Evolutionary conservation across 2,113 vertebrate species (phyloP).

Genomic region (Psophia crepitans): DNA sequence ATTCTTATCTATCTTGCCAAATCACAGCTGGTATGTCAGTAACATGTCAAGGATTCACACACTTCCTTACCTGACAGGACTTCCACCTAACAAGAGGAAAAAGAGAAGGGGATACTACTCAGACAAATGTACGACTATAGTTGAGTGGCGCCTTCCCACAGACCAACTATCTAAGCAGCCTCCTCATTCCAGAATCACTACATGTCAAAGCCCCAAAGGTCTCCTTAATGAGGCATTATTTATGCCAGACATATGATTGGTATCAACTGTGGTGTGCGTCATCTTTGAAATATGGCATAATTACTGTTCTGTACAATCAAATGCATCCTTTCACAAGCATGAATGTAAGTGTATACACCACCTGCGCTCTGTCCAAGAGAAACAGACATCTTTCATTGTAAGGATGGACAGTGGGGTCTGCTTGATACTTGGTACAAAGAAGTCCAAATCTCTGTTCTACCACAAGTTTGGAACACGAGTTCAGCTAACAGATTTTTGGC

Average conservation of each 20-base stretch:
- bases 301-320: neutral
- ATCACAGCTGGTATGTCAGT: neutral
- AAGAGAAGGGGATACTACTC: neutral
- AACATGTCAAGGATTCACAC: neutral
- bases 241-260: neutral
- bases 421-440: neutral
- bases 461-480: neutral
- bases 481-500: neutral
- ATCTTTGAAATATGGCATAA: neutral
- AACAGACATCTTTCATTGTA: neutral
- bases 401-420: neutral
- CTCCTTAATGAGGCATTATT: neutral
- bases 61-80: neutral
- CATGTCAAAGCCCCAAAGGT: neutral
- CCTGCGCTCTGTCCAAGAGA: neutral
- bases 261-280: neutral
- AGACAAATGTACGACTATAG: neutral
- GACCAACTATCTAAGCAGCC: neutral
- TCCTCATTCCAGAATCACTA: neutral
- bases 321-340: neutral
- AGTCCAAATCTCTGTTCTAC: neutral
- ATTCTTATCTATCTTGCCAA: neutral
- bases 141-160: neutral
- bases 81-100: neutral
- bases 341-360: neutral